A percentile compares a stretch with the other conserved stretches of the same genome.
Evolutionary conservation across 2,113 vertebrate species (phyloP).

Genomic region (Phaethornis superciliosus): DNA sequence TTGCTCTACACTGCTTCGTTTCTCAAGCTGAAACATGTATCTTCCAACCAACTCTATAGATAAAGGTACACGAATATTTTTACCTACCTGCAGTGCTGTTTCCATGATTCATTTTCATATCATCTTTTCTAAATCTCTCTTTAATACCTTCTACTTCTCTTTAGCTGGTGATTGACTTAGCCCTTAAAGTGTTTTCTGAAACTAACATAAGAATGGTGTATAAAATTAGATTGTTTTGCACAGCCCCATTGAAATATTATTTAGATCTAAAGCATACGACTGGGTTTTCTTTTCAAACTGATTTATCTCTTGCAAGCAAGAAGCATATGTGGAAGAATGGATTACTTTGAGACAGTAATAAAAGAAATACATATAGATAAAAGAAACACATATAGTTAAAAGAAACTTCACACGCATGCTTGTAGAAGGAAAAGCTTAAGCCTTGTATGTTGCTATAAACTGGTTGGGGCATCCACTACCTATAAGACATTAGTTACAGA

Average conservation of each 20-base stretch:
- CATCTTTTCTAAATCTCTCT: background rate
- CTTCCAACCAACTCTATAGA: background rate
- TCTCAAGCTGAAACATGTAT: background rate
- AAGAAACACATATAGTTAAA: background rate
- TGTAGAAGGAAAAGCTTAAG: background rate
- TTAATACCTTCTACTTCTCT: background rate
- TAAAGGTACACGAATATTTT: background rate
- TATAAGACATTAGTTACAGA: background rate
- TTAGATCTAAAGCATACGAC: slow-evolving; percentile 4
- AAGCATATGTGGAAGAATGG: background rate
- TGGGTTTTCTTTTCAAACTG: background rate
- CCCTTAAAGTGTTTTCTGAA: slow-evolving; percentile 4
- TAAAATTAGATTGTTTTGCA: background rate
- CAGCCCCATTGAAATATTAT: background rate
- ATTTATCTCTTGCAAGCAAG: slow-evolving; percentile 20
- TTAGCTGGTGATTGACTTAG: background rate
- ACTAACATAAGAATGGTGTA: background rate
- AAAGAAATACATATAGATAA: background rate
- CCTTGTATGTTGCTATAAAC: background rate
- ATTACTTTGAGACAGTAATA: background rate
- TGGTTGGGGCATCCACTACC: background rate
- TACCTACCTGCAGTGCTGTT: background rate
- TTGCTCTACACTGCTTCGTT: background rate
- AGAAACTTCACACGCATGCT: background rate
- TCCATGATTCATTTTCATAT: background rate